Conservation (phyloP, 2,888 invertebrate species). For the Desoria tigrina region DNA sequence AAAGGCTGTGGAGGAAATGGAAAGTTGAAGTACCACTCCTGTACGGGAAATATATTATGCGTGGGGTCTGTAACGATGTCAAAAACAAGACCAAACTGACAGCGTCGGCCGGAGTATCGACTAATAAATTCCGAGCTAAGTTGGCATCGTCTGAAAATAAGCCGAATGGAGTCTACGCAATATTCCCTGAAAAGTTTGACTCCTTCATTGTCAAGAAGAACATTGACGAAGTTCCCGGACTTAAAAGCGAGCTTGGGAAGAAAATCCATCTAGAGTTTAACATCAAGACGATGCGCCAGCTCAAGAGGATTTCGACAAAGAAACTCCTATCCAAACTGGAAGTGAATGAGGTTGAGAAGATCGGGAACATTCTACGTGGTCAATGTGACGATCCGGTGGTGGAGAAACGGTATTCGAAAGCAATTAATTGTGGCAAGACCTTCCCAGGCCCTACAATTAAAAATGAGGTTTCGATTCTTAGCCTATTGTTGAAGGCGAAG, state of each 20-base stretch:
- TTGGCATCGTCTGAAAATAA: slow-evolving; percentile 21
- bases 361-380: slow-evolving; percentile 1
- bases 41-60: neutral
- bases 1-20: too few species aligned
- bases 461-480: too few species aligned
- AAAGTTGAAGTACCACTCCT: neutral
- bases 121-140: slow-evolving; percentile 24
- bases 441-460: neutral
- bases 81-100: neutral
- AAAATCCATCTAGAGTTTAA: slow-evolving; percentile 1
- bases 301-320: neutral
- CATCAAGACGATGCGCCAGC: slow-evolving; percentile 14
- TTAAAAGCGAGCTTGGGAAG: slow-evolving; percentile 11
- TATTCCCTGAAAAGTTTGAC: neutral
- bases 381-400: slow-evolving; percentile 2
- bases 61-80: neutral
- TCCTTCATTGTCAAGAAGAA: neutral
- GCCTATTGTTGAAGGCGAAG: neutral
- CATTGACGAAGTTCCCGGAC: slow-evolving; percentile 15
- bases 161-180: slow-evolving; percentile 12
- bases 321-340: neutral
- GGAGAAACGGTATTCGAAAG: slow-evolving; percentile 6
- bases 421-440: slow-evolving; percentile 18
- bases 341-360: neutral
- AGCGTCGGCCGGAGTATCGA: slow-evolving; percentile 15